These are phyloP conservation scores for Cerastis rubricosa DNA, from an alignment of 2,888 invertebrate species.

Conservation along the genomic window DNA sequence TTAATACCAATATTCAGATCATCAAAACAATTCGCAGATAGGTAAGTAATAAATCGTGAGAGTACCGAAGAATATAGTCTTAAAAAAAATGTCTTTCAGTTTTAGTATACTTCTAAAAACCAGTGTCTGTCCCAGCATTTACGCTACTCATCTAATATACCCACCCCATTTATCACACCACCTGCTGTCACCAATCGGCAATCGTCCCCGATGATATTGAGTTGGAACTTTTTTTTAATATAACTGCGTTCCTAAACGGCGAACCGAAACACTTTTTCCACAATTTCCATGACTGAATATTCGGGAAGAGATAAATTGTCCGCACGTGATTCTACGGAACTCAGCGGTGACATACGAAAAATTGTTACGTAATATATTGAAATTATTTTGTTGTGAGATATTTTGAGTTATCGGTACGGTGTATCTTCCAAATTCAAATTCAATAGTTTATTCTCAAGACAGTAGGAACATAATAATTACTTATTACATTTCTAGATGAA, in stretches of 20 bases:
- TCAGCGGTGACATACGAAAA: slow-evolving; percentile 74
- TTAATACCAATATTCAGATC: background rate
- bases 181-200: slow-evolving; percentile 40
- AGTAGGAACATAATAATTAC: no score
- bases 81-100: background rate
- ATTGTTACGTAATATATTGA: slow-evolving; percentile 73
- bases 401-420: slow-evolving; percentile 25
- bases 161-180: slow-evolving; percentile 37
- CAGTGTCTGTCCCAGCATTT: background rate
- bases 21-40: background rate
- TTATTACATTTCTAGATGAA: no score
- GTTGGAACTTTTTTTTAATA: slow-evolving; percentile 67
- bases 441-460: no score
- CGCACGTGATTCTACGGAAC: slow-evolving; percentile 76
- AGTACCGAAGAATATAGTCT: background rate
- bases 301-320: slow-evolving; percentile 74
- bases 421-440: background rate
- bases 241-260: slow-evolving; percentile 49
- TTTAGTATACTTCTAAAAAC: background rate
- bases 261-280: slow-evolving; percentile 56
- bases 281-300: slow-evolving; percentile 69
- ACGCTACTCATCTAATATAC: background rate
- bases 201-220: slow-evolving; percentile 59
- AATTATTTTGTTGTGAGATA: slow-evolving; percentile 57
- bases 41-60: background rate